Evolutionary conservation across 2,888 invertebrate species (phyloP), one percentile per base, ranked within the genome.

Genomic region (Strigamia transsilvanica): DNA sequence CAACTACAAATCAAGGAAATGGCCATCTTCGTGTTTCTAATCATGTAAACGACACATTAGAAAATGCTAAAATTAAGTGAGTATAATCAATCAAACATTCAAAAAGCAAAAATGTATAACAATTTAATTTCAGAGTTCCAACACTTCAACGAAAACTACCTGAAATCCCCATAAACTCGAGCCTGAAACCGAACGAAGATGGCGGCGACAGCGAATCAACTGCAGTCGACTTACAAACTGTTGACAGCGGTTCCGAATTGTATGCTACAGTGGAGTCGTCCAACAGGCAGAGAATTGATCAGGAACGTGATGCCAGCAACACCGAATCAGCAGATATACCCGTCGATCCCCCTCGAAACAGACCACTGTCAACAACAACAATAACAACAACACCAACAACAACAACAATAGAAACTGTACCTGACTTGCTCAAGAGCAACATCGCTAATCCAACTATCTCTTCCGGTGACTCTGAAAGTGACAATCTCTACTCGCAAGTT

Each of bases 401-500:
- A 27, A 13, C 27, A 15, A 12, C 23, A 10, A 27, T 13, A 32
- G 73, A 73, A 32, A 73, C 73, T 27, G 12, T 73, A 15, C 73
- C 73, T 73, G 73, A 73, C 12, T 32, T 41, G 38, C 18, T 79
- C 2, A 79, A 42, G 38, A 79, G 13, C 13, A 38, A 10, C 21
- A 12, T 41, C 5, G n/a, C 3, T 18, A 73, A 73, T 15, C 27
- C 32, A 15, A 32, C 34, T 2, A 21, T 42, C 27, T 82, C 82
- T 13, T 82, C 82, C 27, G 82, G 82, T 10, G 82, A 82, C 27
- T 82, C 82, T 13, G 77, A 78, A 38, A 23, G 23, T n/a, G 91
- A 93, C 87, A 93, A 93, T 87, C 93, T 93, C 0, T 94, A 93
- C 86, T 93, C 93, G 2, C 92, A 93, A 87, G 90, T 93, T 73